Evolutionary conservation across 2,888 invertebrate species (phyloP), one percentile per base, ranked within the genome.

Genomic region (Zaprionus lineosus): DNA sequence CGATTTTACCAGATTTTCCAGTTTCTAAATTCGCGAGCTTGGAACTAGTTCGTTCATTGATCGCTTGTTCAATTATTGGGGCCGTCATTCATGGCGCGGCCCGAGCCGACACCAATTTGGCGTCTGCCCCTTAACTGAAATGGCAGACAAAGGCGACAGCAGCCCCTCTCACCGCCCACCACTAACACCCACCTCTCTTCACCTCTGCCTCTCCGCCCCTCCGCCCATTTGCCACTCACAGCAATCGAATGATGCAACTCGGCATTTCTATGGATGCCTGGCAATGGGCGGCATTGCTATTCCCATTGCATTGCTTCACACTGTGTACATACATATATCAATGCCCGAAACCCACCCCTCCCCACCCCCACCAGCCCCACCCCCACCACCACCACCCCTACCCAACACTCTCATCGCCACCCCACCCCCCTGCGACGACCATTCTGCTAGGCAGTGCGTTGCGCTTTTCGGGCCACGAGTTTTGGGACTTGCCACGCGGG

Each of bases 261-360:
- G 63, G 77, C 74, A 79, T 78, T 78, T 78, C 74, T 83, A 83
- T 84, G 84, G 84, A 55, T 83, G 76, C 84, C 26, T 40, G 18
- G 39, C 50, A 51, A 40, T 12, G 16, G 56, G 55, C 47, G 57
- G 28, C 56, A 47, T 44, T 74, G 59, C 52, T 55, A 52, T 62
- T n/a, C 52, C 51, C 71, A 62, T 56, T 64, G 55, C 70, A 63
- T 15, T 61, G 60, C 65, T 40, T 57, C 39, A 58, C 76, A 79
- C 63, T 48, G 53, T 59, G 28, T 65, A n/a, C n/a, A n/a, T n/a
- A n/a, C n/a, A n/a, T n/a, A 60, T 52, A 61, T 66, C 56, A 60
- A 65, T 36, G 51, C 52, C 58, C 36, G 6, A 12, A n/a, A n/a
- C n/a, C 21, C 33, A 28, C 11, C 14, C 15, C 15, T 3, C 8